These are phyloP conservation scores for Cosmia trapezina DNA, from an alignment of 2,888 invertebrate genomes.

Conservation along the genomic window DNA sequence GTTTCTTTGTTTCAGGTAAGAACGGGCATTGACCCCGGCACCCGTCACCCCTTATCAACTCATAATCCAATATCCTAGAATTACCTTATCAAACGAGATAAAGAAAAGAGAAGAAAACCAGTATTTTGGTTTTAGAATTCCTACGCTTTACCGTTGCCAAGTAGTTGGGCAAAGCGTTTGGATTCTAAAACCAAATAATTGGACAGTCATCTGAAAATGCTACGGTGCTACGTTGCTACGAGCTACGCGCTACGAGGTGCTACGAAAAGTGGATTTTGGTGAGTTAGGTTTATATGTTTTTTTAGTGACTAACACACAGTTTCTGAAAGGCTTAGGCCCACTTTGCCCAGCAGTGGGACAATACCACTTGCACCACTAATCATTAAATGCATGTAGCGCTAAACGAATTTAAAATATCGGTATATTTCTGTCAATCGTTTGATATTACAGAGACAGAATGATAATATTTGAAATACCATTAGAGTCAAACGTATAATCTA, in stretches of 20 bases:
- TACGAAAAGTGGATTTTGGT: constrained; percentile 22
- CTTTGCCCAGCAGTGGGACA: too few relatives aligned
- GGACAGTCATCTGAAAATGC: constrained; percentile 62
- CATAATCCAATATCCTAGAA: constrained; percentile 29
- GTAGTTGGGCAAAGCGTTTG: constrained; percentile 97
- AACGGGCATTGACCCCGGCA: constrained; percentile 12
- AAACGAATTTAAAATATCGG: too few relatives aligned
- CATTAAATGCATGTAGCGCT: neutral
- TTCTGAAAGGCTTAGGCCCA: neutral
- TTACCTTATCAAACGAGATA: constrained; percentile 18
- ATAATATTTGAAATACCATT: too few relatives aligned
- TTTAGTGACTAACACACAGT: neutral
- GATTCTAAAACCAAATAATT: constrained; percentile 96
- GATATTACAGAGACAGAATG: too few relatives aligned
- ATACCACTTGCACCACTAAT: neutral
- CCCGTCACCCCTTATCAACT: too few relatives aligned
- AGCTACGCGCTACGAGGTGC: constrained; percentile 17
- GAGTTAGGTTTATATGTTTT: neutral
- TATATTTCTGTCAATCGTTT: too few relatives aligned
- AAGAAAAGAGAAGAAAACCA: constrained; percentile 55
- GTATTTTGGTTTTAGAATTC: constrained; percentile 96
- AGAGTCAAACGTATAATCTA: too few relatives aligned
- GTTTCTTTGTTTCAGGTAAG: constrained; percentile 59
- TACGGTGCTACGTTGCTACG: constrained; percentile 57
- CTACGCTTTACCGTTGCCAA: constrained; percentile 97